A percentile compares a stretch with the other conserved stretches of the same genome.
These are phyloP conservation scores for Steatornis caripensis DNA, from an alignment of 2,113 vertebrate genomes.

Conservation along the genomic window DNA sequence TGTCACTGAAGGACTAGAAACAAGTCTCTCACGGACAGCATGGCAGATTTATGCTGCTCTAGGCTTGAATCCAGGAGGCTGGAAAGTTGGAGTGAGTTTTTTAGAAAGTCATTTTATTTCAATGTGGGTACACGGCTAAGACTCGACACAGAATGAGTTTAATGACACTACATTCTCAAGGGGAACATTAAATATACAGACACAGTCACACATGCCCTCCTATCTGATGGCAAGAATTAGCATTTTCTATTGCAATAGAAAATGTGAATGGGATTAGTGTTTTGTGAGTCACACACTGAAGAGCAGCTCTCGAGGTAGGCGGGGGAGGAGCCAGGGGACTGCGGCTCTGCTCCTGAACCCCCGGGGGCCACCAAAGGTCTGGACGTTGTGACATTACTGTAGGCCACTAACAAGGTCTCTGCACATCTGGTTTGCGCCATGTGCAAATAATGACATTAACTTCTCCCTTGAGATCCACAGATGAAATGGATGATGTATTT, in stretches of 20 bases:
- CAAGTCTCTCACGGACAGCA: background rate
- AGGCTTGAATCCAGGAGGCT: background rate
- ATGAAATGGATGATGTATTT: background rate
- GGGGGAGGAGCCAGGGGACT: background rate
- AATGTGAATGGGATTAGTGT: background rate
- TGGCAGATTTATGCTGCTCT: background rate
- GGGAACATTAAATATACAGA: background rate
- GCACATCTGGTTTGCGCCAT: background rate
- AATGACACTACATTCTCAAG: background rate
- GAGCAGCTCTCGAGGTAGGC: background rate
- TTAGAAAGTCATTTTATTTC: background rate
- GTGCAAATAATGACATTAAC: background rate
- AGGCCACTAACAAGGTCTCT: background rate
- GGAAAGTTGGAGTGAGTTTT: slow-evolving; percentile 4
- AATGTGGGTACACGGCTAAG: background rate
- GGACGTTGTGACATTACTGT: rapidly evolving
- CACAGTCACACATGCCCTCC: background rate
- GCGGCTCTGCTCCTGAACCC: background rate
- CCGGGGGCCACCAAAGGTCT: background rate
- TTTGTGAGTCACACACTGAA: background rate
- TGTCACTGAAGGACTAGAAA: background rate
- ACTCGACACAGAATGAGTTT: background rate
- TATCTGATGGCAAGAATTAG: background rate
- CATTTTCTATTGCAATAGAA: background rate
- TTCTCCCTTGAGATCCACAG: background rate